Evolutionary conservation across 2,797 vertebrate genomes (phyloP).

Genomic region (Furcifer pardalis): DNA sequence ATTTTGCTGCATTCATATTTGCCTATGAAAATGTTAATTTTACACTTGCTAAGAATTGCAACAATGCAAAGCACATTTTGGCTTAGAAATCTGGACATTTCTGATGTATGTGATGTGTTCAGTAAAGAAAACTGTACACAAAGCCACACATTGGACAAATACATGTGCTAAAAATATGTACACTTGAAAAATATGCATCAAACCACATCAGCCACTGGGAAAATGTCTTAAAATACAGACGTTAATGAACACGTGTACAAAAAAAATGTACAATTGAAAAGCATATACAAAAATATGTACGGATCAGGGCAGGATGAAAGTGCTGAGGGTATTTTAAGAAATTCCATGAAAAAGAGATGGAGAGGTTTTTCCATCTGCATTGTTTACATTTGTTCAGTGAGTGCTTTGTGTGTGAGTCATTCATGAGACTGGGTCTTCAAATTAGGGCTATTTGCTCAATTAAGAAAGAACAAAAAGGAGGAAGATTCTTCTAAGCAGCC

Average conservation of each 20-base stretch:
- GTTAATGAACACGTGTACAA: background rate
- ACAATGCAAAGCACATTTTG: background rate
- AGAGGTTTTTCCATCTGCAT: background rate
- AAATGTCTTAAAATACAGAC: background rate
- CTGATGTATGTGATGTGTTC: background rate
- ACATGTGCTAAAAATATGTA: background rate
- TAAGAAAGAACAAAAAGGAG: slow-evolving; percentile 41
- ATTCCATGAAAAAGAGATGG: background rate
- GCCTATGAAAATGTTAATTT: background rate
- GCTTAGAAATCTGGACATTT: background rate
- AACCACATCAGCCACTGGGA: background rate
- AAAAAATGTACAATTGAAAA: background rate
- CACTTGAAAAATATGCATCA: background rate
- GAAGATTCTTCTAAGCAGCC: slow-evolving; percentile 51
- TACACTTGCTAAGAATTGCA: background rate
- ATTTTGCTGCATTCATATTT: background rate
- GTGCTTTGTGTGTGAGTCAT: slow-evolving; percentile 46
- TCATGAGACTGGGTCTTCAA: slow-evolving; percentile 37
- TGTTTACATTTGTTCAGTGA: background rate
- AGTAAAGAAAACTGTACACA: background rate
- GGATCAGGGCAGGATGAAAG: background rate
- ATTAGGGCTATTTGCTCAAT: slow-evolving; percentile 49
- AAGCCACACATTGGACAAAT: background rate
- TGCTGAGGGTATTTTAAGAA: background rate
- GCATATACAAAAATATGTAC: background rate